A percentile compares a stretch with the other conserved stretches of the same genome.
Conservation (phyloP, 2,113 vertebrate species). For the Otocyon megalotis region DNA sequence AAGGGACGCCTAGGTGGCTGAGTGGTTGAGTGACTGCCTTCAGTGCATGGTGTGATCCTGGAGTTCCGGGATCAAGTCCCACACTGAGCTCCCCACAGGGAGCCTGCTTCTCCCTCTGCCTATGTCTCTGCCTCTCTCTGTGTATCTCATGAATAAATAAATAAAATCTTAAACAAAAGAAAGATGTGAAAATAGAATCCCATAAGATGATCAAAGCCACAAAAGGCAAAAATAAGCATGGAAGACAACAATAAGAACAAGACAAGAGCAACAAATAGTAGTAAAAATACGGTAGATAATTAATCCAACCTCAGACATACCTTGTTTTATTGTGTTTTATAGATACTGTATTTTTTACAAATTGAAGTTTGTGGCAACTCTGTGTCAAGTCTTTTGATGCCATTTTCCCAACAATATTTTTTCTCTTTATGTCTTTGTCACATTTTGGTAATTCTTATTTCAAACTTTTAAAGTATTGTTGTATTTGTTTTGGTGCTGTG, state of each 20-base stretch:
- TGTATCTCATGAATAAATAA: too few relatives aligned
- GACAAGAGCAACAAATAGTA: background rate
- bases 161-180: background rate
- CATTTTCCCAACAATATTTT: background rate
- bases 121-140: too few relatives aligned
- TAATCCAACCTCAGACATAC: background rate
- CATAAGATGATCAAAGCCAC: background rate
- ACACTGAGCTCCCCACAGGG: too few relatives aligned
- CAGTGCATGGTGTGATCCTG: too few relatives aligned
- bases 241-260: background rate
- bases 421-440: background rate
- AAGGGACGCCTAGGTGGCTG: background rate
- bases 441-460: background rate
- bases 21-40: too few relatives aligned
- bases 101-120: too few relatives aligned
- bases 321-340: background rate
- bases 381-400: background rate
- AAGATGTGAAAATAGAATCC: background rate
- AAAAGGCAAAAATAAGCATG: background rate
- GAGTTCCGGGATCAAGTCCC: too few relatives aligned
- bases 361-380: background rate
- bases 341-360: background rate
- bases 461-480: background rate
- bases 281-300: background rate
- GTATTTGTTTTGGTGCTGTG: background rate